These are phyloP conservation scores for Poecile montanus DNA, from an alignment of 2,797 vertebrate genomes.

Conservation along the genomic window DNA sequence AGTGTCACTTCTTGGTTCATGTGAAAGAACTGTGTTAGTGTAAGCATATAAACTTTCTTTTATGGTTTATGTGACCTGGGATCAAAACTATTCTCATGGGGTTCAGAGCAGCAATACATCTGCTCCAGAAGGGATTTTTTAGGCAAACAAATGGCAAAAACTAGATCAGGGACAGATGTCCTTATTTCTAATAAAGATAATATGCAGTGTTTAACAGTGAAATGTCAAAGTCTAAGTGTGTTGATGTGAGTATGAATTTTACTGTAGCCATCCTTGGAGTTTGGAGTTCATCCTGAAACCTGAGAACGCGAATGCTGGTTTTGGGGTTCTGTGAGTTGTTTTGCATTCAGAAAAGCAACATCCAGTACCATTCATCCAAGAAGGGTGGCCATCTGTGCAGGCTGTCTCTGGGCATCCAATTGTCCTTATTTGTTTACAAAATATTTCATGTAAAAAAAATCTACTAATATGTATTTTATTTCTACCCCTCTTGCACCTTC, in stretches of 20 bases:
- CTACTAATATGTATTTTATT: neutral
- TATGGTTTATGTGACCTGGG: neutral
- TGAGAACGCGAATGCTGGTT: neutral
- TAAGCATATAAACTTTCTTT: neutral
- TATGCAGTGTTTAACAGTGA: neutral
- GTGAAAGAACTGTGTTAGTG: constrained; percentile 23
- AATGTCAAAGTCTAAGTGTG: neutral
- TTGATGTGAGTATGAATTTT: neutral
- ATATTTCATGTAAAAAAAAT: neutral
- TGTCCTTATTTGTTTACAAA: neutral
- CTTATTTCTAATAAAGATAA: neutral
- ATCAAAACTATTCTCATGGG: neutral
- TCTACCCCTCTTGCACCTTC: neutral
- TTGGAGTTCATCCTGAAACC: neutral
- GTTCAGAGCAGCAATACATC: neutral
- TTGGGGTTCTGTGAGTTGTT: neutral
- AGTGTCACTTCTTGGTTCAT: constrained; percentile 7
- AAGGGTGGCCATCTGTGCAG: fast-evolving
- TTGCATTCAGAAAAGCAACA: neutral
- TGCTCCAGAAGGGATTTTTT: neutral
- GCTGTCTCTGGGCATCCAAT: neutral
- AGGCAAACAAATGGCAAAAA: constrained; percentile 18
- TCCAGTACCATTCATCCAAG: neutral
- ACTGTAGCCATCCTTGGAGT: neutral
- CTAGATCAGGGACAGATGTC: neutral